Evolutionary conservation across 2,797 vertebrate genomes (phyloP), one percentile per base, ranked within the genome.

Genomic region (Acipenser oxyrinchus): DNA sequence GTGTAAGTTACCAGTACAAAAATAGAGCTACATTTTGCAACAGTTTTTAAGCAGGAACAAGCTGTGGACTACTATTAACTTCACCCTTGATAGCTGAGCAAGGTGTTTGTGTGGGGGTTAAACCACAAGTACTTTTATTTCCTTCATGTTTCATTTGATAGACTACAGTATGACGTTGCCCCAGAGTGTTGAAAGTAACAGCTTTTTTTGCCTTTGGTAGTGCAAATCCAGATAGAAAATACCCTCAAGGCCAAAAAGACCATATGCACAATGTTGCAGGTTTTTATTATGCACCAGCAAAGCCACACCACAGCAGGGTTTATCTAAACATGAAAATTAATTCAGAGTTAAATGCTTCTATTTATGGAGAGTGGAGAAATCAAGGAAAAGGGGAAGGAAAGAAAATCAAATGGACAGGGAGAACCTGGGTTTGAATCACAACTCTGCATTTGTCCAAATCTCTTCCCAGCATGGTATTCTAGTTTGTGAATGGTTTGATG

Each of bases 241-340:
- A 81, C 83, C 84, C 84, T 80, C 75, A 80, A 83, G 78, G 79
- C 82, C 79, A 78, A 73, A 84, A 73, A 76, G 70, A 77, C 76
- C 78, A 78, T 80, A 84, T 80, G 82, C 75, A 83, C 15, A 65
- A 82, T 77, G 78, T 85, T 84, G 76, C 86, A 75, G 80, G 79
- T 77, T 86, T 81, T 84, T 77, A 84, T 87, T 85, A 83, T 84
- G 80, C 80, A 73, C 78, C 80, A 78, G 77, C 64, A 75, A 81
- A 82, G 86, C 84, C 81, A 68, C 84, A 81, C 83, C 87, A 79
- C 87, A 88, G 88, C 85, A 84, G 86, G 86, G 78, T 84, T 80
- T 80, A 82, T 86, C 81, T 80, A 86, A 88, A 89, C 84, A 82
- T 78, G 83, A 85, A 91, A 87, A 89, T 89, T 78, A 87, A 88